Evolutionary conservation across 1,140 invertebrate species (phyloP), one percentile per base, ranked within the genome.

Genomic region (Macrostomum lignano): DNA sequence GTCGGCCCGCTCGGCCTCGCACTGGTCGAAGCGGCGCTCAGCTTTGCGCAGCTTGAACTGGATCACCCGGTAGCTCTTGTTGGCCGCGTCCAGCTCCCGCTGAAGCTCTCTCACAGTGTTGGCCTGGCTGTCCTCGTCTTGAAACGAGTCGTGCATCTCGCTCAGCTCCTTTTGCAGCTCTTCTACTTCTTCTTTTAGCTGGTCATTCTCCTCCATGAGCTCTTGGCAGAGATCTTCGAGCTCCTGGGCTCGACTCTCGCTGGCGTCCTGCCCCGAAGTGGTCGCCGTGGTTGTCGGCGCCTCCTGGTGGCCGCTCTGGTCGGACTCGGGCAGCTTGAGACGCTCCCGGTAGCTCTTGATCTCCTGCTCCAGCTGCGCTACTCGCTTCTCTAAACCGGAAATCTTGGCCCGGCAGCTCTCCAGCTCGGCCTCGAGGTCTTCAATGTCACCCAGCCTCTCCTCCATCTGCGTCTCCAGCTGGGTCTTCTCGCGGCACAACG

Each of bases 41-140:
- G 77, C 67, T 65, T 96, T 98, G 44, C 84, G 69, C 31, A 96
- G 59, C 59, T 96, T 96, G 52, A 96, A 96, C 37, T 91, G 91
- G 17, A 98, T 63, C 42, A 98, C 84, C 40, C 88, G 67, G 58
- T 84, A 94, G 58, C 94, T 94, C 55, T 98, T 96, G 17, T 78
- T 78, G 1, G 52, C 47, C 20, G 48, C 41, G 40, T 58, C 55
- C 21, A 58, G 38, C 35, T 57, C 52, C 30, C 49, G 44, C 39
- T 60, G 52, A 7, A 58, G 21, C 30, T 72, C 75, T n/a, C 78
- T 71, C 52, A 93, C 93, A 55, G 93, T 84, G 44, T 91, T 78
- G 10, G 77, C 78, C n/a, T n/a, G 22, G 3, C 11, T 14, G 17
- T 20, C 32, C 61, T 94, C 81, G 44, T 94, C 82, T 51, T 94